These are phyloP conservation scores for Aethina tumida DNA, from an alignment of 1,140 invertebrate species.

Conservation along the genomic window DNA sequence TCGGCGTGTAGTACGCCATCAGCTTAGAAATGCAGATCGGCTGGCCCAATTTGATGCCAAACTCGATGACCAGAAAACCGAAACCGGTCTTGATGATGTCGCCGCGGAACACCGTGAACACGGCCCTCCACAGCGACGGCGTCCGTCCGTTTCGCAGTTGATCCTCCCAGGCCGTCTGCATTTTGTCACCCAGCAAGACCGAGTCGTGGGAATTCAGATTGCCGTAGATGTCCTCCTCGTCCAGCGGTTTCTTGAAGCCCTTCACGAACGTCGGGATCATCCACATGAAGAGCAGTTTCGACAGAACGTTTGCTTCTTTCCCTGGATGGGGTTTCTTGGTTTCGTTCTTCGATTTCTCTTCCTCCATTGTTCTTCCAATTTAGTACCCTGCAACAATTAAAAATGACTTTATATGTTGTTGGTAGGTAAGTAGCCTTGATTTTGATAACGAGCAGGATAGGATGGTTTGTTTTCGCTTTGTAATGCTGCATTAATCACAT, in stretches of 20 bases:
- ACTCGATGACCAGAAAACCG: conserved; percentile 15
- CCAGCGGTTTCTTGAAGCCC: conserved; percentile 16
- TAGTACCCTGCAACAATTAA: no score
- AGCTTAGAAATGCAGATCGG: conserved; percentile 17
- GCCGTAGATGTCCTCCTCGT: conserved; percentile 22
- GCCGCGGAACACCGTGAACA: conserved; percentile 17
- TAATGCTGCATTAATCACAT: no score
- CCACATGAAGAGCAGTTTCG: conserved; percentile 28
- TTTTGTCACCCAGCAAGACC: conserved; percentile 40
- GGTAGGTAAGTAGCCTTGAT: no score
- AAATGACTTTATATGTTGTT: no score
- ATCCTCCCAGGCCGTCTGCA: conserved; percentile 43
- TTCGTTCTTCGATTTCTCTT: no score
- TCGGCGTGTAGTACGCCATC: conserved; percentile 15
- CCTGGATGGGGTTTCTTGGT: conserved; percentile 12
- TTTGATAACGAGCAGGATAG: no score
- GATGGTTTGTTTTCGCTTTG: no score
- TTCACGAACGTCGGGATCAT: conserved; percentile 27
- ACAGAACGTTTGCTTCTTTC: conserved; percentile 13
- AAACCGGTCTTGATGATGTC: conserved; percentile 15
- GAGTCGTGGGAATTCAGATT: conserved; percentile 17
- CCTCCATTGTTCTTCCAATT: no score
- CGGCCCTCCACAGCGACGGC: conserved; percentile 32
- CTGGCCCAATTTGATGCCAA: conserved; percentile 38
- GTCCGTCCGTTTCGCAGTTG: conserved; percentile 26